A percentile compares a stretch with the other conserved stretches of the same genome.
phyloP scores from a whole-genome alignment of 2,113 vertebrate genomes.

The Probosciger aterrimus region DNA sequence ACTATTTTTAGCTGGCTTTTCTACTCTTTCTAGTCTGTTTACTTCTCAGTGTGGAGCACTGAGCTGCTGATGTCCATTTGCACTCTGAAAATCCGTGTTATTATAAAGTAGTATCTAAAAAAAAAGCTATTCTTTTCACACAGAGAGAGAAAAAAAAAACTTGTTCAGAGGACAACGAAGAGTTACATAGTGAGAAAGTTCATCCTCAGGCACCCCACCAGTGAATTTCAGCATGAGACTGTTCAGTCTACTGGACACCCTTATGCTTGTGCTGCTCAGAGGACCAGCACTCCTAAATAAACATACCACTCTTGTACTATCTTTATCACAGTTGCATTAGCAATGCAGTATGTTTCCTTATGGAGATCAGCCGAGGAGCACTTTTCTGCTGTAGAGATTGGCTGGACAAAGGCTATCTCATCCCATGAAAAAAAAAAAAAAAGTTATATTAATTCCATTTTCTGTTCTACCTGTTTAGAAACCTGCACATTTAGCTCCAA shows the following conservation, averaged over 20 bases:
- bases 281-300: background rate
- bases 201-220: background rate
- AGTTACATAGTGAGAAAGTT: background rate
- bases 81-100: background rate
- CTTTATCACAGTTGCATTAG: background rate
- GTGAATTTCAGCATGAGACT: rapidly evolving
- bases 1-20: background rate
- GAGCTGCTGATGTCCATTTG: background rate
- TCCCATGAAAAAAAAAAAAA: background rate
- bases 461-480: background rate
- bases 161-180: background rate
- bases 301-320: too few relatives aligned
- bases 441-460: background rate
- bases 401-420: background rate
- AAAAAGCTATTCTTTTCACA: background rate
- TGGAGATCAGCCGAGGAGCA: background rate
- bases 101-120: background rate
- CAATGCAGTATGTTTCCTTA: background rate
- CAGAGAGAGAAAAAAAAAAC: background rate
- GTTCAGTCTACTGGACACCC: background rate
- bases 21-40: background rate
- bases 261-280: background rate
- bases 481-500: background rate
- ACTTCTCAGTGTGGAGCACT: background rate
- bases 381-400: background rate